Conservation (phyloP, 2,113 vertebrate species). For the Chionis minor region DNA sequence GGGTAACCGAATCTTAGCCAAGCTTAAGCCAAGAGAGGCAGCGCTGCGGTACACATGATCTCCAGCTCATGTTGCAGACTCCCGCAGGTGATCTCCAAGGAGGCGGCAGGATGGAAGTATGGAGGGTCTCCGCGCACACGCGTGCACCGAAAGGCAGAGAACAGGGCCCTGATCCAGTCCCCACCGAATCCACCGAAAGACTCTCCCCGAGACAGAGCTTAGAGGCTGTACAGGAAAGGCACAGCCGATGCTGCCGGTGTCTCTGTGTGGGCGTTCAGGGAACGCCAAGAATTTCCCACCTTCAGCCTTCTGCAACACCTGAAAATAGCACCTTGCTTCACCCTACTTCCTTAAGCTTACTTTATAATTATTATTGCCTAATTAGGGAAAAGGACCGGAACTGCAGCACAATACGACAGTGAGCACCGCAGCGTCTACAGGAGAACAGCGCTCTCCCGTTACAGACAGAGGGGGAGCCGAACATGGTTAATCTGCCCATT, state of each 20-base stretch:
- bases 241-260: neutral
- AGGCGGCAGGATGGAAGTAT: neutral
- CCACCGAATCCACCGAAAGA: rapidly evolving
- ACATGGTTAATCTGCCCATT: neutral
- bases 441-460: neutral
- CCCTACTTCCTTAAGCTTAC: neutral
- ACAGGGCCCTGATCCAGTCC: neutral
- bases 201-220: neutral
- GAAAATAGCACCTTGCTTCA: neutral
- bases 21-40: neutral
- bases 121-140: neutral
- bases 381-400: neutral
- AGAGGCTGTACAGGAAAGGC: neutral
- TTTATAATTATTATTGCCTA: neutral
- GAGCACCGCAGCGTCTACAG: neutral
- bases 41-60: neutral
- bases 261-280: neutral
- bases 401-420: neutral
- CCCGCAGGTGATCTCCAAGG: neutral
- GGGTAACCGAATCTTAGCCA: neutral
- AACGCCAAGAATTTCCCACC: neutral
- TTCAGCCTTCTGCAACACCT: neutral
- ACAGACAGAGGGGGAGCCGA: neutral
- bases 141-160: neutral
- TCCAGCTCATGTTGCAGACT: neutral